Conservation (phyloP, 2,113 vertebrate species). For the Columbina picui region DNA sequence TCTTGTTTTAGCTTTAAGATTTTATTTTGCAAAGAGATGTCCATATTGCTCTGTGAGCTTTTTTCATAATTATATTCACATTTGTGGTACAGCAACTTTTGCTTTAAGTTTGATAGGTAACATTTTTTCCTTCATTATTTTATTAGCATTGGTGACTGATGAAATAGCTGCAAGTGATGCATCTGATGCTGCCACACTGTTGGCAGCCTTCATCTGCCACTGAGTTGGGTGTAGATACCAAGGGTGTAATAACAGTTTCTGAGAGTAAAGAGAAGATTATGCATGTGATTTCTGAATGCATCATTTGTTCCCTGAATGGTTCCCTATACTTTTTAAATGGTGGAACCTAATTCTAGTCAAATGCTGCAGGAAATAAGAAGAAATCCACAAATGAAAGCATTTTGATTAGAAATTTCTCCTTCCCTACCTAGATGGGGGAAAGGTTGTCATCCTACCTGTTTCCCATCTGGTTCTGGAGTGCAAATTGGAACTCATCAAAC, state of each 20-base stretch:
- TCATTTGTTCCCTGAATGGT: neutral
- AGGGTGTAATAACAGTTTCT: accelerated
- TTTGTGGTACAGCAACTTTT: neutral
- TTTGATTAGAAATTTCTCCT: neutral
- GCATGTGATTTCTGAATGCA: neutral
- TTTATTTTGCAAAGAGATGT: neutral
- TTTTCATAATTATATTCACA: neutral
- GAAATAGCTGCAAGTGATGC: neutral
- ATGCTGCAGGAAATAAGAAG: neutral
- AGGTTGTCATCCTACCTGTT: neutral
- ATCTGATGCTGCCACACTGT: neutral
- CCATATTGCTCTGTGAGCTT: neutral
- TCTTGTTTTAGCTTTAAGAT: neutral
- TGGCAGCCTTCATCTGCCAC: neutral
- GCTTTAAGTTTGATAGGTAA: neutral
- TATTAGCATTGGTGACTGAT: neutral
- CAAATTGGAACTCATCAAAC: neutral
- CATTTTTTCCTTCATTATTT: neutral
- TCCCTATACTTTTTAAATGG: neutral
- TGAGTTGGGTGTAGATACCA: neutral
- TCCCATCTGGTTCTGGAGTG: neutral
- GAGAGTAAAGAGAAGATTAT: neutral
- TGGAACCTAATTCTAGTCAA: neutral
- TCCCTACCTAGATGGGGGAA: neutral
- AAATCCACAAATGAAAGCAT: neutral